Evolutionary conservation across 2,888 invertebrate species (phyloP).

Genomic region (Plagiodera versicolora): DNA sequence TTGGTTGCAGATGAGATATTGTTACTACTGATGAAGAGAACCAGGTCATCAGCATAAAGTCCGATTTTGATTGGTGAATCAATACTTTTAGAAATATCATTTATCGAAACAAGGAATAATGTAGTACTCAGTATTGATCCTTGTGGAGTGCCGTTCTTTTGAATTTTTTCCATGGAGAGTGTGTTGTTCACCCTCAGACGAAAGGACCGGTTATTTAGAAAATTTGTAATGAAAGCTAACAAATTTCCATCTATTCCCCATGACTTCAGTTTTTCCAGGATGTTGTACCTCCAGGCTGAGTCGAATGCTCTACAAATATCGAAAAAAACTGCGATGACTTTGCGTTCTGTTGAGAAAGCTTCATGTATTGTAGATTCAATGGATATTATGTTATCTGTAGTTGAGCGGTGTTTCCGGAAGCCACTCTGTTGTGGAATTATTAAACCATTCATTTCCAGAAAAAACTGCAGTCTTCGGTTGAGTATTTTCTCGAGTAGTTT

Average conservation of each 20-base stretch:
- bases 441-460: not conserved
- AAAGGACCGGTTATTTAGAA: conserved; percentile 4
- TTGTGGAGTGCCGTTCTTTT: not conserved
- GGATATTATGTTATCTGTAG: not conserved
- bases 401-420: not conserved
- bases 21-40: not conserved
- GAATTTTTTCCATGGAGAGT: not conserved
- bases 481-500: not conserved
- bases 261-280: conserved; percentile 7
- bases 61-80: not conserved
- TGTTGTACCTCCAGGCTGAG: conserved; percentile 16
- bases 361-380: not conserved
- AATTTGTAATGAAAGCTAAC: conserved; percentile 2
- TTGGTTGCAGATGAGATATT: not conserved
- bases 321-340: conserved; percentile 1
- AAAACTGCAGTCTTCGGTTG: not conserved
- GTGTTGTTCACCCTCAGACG: not conserved
- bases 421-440: not conserved
- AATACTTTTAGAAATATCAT: not conserved
- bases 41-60: not conserved
- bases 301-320: not conserved
- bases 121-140: no score
- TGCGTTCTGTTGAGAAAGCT: not conserved
- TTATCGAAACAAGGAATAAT: not conserved
- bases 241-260: conserved; percentile 4